Conservation (phyloP, 2,888 invertebrate genomes). For the Drosophila mimetica region DNA sequence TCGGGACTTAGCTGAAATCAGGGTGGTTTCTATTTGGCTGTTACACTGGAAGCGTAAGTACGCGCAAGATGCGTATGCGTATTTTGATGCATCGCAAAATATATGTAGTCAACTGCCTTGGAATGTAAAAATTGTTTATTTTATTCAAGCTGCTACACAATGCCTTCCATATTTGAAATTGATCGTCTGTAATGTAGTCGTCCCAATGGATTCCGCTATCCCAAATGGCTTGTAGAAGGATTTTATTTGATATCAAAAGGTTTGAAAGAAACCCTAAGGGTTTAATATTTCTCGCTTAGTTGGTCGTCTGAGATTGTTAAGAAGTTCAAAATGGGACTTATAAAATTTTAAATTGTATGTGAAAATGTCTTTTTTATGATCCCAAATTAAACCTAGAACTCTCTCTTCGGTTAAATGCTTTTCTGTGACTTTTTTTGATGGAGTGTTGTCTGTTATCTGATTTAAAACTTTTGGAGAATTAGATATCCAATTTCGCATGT, state of each 20-base stretch:
- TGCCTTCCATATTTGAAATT: not conserved
- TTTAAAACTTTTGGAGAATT: constrained; percentile 12
- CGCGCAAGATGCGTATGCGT: not conserved
- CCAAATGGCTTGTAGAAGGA: not conserved
- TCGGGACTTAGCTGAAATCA: not conserved
- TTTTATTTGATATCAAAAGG: not conserved
- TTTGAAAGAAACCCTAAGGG: not conserved
- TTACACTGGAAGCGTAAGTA: not conserved
- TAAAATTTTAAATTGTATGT: too few species aligned
- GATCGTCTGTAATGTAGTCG: not conserved
- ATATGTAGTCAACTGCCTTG: constrained; percentile 1
- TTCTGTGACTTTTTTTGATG: not conserved
- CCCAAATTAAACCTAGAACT: constrained; percentile 1
- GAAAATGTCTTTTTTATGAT: not conserved
- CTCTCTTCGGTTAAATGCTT: not conserved
- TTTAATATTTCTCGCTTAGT: not conserved
- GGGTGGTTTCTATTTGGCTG: not conserved
- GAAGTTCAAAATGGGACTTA: too few species aligned
- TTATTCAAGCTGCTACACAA: too few species aligned
- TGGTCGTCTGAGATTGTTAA: not conserved
- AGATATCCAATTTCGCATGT: constrained; percentile 20
- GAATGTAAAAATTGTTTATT: not conserved
- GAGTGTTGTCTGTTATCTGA: not conserved
- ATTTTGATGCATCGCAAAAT: constrained; percentile 1
- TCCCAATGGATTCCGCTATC: not conserved